phyloP scores from a whole-genome alignment of 2,888 invertebrate genomes.

The Melinaea marsaeus region DNA sequence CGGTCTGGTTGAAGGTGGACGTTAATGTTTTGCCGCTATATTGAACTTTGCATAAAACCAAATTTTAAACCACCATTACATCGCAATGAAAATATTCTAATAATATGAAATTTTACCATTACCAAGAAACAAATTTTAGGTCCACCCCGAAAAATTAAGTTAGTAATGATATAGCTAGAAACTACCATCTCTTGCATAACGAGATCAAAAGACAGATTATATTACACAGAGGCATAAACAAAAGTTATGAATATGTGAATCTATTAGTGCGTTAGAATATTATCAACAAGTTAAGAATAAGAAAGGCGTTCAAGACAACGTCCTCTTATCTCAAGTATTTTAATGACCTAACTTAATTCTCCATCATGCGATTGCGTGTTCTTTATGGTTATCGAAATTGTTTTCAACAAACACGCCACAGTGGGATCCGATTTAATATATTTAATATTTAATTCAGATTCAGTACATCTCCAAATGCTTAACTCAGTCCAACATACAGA shows the following conservation, averaged over 20 bases:
- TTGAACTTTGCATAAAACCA: slow-evolving; percentile 1
- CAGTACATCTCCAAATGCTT: too few relatives aligned
- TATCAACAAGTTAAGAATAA: background rate
- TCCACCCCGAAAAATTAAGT: too few relatives aligned
- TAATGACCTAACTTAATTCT: slow-evolving; percentile 43
- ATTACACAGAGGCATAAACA: too few relatives aligned
- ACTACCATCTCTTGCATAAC: too few relatives aligned
- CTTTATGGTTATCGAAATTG: slow-evolving; percentile 34
- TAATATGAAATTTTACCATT: too few relatives aligned
- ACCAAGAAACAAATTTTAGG: too few relatives aligned
- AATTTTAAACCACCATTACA: background rate
- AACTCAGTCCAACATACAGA: too few relatives aligned
- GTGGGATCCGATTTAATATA: background rate
- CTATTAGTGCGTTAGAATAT: background rate
- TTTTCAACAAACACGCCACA: slow-evolving; percentile 29
- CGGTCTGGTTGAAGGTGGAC: slow-evolving; percentile 4
- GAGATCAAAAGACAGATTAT: too few relatives aligned
- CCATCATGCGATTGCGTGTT: slow-evolving; percentile 65
- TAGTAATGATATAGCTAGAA: too few relatives aligned
- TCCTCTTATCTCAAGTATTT: slow-evolving; percentile 26
- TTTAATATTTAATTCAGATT: too few relatives aligned
- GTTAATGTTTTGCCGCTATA: background rate
- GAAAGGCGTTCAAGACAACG: background rate
- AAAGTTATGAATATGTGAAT: too few relatives aligned
- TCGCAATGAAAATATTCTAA: too few relatives aligned